Percentiles rank a stretch among this genome's conserved stretches.
phyloP scores from a whole-genome alignment of 2,113 vertebrate species.

The Furnarius figulus region DNA sequence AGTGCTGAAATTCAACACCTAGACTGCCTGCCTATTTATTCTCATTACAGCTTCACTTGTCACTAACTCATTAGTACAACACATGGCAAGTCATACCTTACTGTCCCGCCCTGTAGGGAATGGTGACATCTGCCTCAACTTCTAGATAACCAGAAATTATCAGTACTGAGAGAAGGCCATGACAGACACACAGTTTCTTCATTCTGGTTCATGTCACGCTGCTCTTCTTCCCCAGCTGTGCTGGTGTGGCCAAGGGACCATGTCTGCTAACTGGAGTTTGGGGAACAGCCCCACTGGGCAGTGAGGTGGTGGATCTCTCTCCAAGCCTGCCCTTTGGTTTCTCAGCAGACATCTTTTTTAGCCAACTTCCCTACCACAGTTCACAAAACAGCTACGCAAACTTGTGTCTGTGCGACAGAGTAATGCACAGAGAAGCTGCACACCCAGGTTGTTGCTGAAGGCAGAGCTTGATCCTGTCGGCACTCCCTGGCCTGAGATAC shows the following conservation, averaged over 20 bases:
- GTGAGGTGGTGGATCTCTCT: accelerated
- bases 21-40: background rate
- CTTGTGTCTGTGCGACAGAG: accelerated
- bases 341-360: background rate
- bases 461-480: background rate
- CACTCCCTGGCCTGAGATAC: background rate
- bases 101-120: background rate
- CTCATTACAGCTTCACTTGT: background rate
- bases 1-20: background rate
- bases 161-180: background rate
- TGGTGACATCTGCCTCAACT: background rate
- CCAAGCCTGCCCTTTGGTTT: background rate
- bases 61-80: background rate
- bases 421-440: background rate
- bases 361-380: background rate
- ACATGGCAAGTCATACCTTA: background rate
- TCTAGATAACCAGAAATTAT: background rate
- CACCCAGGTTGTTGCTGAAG: background rate
- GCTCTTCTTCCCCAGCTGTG: background rate
- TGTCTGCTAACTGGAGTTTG: background rate
- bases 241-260: accelerated
- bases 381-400: background rate
- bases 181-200: background rate
- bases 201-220: background rate
- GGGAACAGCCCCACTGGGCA: background rate